phyloP scores from a whole-genome alignment of 2,797 vertebrate species.

The Thalassophryne amazonica region DNA sequence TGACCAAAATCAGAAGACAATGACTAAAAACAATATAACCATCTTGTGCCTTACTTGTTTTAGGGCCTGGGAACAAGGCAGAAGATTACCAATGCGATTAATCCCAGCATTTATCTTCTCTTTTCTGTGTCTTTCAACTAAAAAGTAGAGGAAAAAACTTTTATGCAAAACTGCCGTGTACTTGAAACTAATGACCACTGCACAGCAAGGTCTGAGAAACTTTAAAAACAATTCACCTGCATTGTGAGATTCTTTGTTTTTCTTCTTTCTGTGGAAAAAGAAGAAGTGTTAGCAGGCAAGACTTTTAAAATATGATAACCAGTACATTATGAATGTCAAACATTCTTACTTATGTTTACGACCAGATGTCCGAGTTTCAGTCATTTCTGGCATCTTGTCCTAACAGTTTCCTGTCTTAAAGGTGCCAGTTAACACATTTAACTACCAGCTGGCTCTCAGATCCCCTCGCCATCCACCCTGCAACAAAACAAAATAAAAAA shows the following conservation, averaged over 20 bases:
- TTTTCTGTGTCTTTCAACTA: constrained; percentile 98
- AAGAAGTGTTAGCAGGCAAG: background rate
- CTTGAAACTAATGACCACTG: background rate
- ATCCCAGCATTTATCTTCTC: constrained; percentile 99
- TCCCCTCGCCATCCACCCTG: constrained; percentile 41
- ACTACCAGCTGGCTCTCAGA: constrained; percentile 56
- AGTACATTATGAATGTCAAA: background rate
- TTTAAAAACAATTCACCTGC: constrained; percentile 79
- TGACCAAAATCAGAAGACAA: background rate
- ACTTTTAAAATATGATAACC: background rate
- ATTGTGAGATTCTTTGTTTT: constrained; percentile 98
- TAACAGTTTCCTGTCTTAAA: constrained; percentile 73
- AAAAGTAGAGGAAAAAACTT: background rate
- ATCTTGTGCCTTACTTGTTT: constrained; percentile 83
- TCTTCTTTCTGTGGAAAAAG: constrained; percentile 84
- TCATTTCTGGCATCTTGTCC: constrained; percentile 97
- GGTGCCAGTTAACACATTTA: constrained; percentile 49
- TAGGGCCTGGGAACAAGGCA: constrained; percentile 94
- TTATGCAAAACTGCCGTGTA: background rate
- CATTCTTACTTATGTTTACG: constrained; percentile 87
- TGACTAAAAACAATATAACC: background rate
- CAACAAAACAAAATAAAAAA: constrained; percentile 23
- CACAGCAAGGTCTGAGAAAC: background rate
- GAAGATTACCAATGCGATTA: constrained; percentile 94
- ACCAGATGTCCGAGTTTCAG: constrained; percentile 87